Evolutionary conservation across 2,888 invertebrate genomes (phyloP).

Genomic region (Cosmorhoe ocellata): DNA sequence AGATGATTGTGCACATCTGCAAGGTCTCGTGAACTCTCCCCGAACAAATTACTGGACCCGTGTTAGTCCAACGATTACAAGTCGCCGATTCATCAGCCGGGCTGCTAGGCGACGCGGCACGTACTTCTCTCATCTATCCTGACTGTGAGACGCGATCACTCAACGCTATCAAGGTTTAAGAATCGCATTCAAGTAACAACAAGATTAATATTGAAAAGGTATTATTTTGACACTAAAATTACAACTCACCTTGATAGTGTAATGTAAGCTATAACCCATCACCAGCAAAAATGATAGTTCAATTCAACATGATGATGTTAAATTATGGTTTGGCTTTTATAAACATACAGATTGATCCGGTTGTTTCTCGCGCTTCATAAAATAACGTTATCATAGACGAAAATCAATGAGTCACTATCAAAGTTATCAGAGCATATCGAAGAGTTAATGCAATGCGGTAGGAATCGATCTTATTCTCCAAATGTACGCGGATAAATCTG

Average conservation of each 20-base stretch:
- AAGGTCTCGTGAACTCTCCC: slow-evolving; percentile 52
- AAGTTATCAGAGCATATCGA: slow-evolving; percentile 29
- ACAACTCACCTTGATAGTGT: neutral
- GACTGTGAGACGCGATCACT: slow-evolving; percentile 68
- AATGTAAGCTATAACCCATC: neutral
- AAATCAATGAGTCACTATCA: slow-evolving; percentile 23
- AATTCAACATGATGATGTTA: neutral
- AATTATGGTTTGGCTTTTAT: neutral
- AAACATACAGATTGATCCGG: neutral
- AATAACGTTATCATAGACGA: slow-evolving; percentile 5
- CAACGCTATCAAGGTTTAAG: slow-evolving; percentile 66
- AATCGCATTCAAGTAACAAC: slow-evolving; percentile 58
- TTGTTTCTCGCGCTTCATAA: neutral
- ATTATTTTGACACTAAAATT: slow-evolving; percentile 5
- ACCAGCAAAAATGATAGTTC: neutral
- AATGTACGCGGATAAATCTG: slow-evolving; percentile 33
- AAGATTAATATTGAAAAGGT: slow-evolving; percentile 57
- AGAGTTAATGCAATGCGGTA: slow-evolving; percentile 31
- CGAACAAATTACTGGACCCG: slow-evolving; percentile 70
- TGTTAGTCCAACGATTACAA: slow-evolving; percentile 77
- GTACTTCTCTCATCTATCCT: slow-evolving; percentile 73
- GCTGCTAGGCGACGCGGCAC: slow-evolving; percentile 64
- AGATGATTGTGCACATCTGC: slow-evolving; percentile 67
- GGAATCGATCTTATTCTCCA: slow-evolving; percentile 27
- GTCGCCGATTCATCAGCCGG: slow-evolving; percentile 72